Conservation (phyloP, 2,113 vertebrate species). For the Clarias batrachus region DNA sequence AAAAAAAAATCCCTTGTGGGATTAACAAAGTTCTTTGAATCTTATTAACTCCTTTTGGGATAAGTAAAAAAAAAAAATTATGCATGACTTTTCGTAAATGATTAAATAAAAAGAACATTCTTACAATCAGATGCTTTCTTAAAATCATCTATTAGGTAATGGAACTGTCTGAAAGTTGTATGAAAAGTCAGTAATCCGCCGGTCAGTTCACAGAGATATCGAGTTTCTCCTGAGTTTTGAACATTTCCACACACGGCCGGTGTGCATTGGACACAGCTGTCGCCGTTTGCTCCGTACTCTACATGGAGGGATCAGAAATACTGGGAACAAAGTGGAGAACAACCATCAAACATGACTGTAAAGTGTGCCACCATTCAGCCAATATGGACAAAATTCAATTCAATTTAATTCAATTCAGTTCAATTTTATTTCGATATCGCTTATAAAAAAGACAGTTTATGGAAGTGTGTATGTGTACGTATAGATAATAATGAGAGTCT, state of each 20-base stretch:
- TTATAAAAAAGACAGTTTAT: too few relatives aligned
- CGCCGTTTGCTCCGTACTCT: constrained; percentile 67
- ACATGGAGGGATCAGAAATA: constrained; percentile 38
- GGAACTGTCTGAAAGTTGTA: constrained; percentile 72
- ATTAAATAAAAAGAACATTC: not conserved
- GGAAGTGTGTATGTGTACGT: too few relatives aligned
- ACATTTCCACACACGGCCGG: constrained; percentile 66
- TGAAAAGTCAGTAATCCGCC: constrained; percentile 73
- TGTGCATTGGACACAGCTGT: constrained; percentile 72
- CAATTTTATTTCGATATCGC: too few relatives aligned
- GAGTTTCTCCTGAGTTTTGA: constrained; percentile 70
- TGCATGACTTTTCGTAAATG: not conserved
- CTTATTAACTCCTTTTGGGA: not conserved
- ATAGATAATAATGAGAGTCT: too few relatives aligned
- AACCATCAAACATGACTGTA: not conserved
- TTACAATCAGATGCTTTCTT: constrained; percentile 26
- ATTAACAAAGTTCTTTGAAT: too few relatives aligned
- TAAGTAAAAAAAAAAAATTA: too few relatives aligned
- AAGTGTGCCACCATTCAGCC: not conserved
- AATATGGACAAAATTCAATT: not conserved
- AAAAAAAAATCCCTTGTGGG: too few relatives aligned
- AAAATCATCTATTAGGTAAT: constrained; percentile 63
- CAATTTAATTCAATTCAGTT: too few relatives aligned
- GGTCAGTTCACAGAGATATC: constrained; percentile 78
- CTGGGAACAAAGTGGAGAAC: not conserved